A percentile compares a stretch with the other conserved stretches of the same genome.
These are phyloP conservation scores for Conchocele bisecta DNA, from an alignment of 2,888 invertebrate genomes.

Conservation along the genomic window DNA sequence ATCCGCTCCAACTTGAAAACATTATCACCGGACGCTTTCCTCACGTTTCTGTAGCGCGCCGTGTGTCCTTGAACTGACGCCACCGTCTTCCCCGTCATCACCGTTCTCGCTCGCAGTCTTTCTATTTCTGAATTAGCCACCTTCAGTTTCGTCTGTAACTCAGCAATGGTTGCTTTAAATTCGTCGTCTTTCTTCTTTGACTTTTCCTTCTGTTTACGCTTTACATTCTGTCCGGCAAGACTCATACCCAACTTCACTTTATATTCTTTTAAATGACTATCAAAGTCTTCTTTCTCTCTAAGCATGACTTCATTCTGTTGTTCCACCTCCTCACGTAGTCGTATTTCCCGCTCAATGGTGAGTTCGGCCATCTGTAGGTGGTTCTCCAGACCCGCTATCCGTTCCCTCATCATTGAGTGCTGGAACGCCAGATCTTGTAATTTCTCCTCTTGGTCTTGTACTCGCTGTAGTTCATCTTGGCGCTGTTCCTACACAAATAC, in stretches of 20 bases:
- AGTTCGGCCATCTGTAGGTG: slow-evolving; percentile 25
- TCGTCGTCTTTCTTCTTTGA: slow-evolving; percentile 49
- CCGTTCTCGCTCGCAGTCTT: slow-evolving; percentile 27
- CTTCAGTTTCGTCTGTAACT: slow-evolving; percentile 33
- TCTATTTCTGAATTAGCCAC: slow-evolving; percentile 45
- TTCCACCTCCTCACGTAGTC: slow-evolving; percentile 43
- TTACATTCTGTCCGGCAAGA: slow-evolving; percentile 49
- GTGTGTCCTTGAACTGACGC: slow-evolving; percentile 38
- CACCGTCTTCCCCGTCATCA: slow-evolving; percentile 41
- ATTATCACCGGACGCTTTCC: too few relatives aligned
- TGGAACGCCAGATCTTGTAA: slow-evolving; percentile 12
- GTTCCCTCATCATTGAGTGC: slow-evolving; percentile 5
- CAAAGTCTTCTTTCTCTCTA: slow-evolving; percentile 39
- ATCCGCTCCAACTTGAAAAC: too few relatives aligned
- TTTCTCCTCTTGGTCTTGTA: slow-evolving; percentile 27
- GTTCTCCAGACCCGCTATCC: slow-evolving; percentile 18
- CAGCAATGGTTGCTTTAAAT: slow-evolving; percentile 30
- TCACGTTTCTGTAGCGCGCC: too few relatives aligned
- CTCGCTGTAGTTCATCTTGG: neutral
- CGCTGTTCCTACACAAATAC: slow-evolving; percentile 6
- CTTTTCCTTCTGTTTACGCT: slow-evolving; percentile 35
- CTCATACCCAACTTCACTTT: slow-evolving; percentile 52
- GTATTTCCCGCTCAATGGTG: slow-evolving; percentile 29
- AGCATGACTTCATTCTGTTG: slow-evolving; percentile 29
- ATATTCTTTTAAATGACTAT: slow-evolving; percentile 36